These are phyloP conservation scores for Novumbra hubbsi DNA, from an alignment of 2,797 vertebrate species.

Conservation along the genomic window DNA sequence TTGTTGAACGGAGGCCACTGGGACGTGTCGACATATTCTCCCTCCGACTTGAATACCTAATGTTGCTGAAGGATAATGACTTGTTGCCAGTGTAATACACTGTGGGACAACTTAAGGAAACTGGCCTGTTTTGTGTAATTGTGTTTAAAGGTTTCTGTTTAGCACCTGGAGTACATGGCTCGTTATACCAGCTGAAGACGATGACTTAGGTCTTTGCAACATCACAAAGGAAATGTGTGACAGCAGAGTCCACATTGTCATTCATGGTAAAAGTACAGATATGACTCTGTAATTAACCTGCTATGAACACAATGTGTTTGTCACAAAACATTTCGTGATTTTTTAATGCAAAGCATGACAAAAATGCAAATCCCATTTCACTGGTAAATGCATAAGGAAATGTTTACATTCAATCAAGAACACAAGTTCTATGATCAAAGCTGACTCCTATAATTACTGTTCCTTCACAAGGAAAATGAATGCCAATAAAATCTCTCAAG, in stretches of 20 bases:
- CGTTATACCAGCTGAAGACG: neutral
- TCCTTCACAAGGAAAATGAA: neutral
- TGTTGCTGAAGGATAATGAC: too few relatives aligned
- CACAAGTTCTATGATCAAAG: neutral
- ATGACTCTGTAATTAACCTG: constrained; percentile 8
- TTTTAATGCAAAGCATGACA: neutral
- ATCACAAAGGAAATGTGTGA: constrained; percentile 37
- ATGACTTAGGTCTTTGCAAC: constrained; percentile 23
- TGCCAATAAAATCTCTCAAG: neutral
- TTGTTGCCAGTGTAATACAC: too few relatives aligned
- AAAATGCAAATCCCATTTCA: neutral
- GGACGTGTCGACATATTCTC: too few relatives aligned
- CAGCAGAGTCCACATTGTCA: constrained; percentile 23
- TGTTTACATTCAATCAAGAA: neutral
- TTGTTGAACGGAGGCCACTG: too few relatives aligned
- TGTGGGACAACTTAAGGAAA: neutral
- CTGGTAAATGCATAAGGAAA: neutral
- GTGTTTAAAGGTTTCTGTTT: neutral
- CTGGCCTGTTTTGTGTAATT: neutral
- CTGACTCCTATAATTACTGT: neutral
- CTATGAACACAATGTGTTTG: neutral
- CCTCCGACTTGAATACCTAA: too few relatives aligned
- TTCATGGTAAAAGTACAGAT: neutral
- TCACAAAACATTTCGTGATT: neutral
- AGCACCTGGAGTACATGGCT: neutral